Conservation (phyloP, 2,888 invertebrate species). For the Ditylenchus weischeri region DNA sequence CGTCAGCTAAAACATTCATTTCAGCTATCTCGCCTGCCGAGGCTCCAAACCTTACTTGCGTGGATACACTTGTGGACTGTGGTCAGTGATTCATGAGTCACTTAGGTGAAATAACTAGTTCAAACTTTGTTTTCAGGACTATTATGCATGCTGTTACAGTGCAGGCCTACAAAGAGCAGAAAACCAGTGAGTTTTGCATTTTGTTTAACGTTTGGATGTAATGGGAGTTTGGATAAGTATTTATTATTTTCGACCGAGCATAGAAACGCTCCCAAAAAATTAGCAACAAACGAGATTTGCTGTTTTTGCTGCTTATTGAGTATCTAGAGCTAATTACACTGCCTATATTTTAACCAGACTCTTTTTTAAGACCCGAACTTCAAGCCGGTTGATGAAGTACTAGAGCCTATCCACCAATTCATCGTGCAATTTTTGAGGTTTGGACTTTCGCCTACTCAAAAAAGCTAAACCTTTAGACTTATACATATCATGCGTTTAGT, state of each 20-base stretch:
- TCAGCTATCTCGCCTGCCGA: slow-evolving; percentile 73
- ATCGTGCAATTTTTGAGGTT: slow-evolving; percentile 77
- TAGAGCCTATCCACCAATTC: slow-evolving; percentile 81
- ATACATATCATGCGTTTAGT: too few relatives aligned
- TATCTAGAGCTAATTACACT: not conserved
- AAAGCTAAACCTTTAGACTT: too few relatives aligned
- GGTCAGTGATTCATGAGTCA: slow-evolving; percentile 70
- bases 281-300: not conserved
- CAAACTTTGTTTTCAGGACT: slow-evolving; percentile 59
- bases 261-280: not conserved
- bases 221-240: too few relatives aligned
- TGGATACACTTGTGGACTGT: slow-evolving; percentile 89
- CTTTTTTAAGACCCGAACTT: slow-evolving; percentile 40
- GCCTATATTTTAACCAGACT: too few relatives aligned
- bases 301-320: not conserved
- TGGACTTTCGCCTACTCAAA: too few relatives aligned
- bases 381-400: slow-evolving; percentile 68
- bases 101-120: not conserved
- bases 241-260: too few relatives aligned
- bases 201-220: not conserved
- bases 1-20: not conserved
- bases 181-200: slow-evolving; percentile 44
- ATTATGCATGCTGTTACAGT: slow-evolving; percentile 77
- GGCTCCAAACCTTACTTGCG: slow-evolving; percentile 74
- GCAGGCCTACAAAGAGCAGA: slow-evolving; percentile 65